Conservation (phyloP, 2,888 invertebrate species). For the Macrophya annulata region DNA sequence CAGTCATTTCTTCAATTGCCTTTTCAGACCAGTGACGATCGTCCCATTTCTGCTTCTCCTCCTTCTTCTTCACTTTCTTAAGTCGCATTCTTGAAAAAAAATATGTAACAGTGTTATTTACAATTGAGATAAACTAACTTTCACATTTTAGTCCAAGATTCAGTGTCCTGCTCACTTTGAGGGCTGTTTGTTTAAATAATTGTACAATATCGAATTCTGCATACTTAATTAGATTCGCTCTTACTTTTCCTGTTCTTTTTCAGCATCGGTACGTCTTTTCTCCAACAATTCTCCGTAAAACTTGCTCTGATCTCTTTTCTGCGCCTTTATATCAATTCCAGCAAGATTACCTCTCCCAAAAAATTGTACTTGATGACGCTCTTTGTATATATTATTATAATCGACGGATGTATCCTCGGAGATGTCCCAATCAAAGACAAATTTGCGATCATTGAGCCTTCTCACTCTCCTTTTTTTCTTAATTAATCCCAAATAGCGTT, state of each 20-base stretch:
- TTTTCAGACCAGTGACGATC: slow-evolving; percentile 99
- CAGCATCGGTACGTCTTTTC: slow-evolving; percentile 96
- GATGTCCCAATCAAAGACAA: slow-evolving; percentile 99
- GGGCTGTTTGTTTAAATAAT: background rate
- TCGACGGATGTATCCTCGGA: slow-evolving; percentile 99
- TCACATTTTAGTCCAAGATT: background rate
- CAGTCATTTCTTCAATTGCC: slow-evolving; percentile 96
- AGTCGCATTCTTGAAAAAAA: slow-evolving; percentile 83
- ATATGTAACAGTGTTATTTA: background rate
- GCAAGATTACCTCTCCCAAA: slow-evolving; percentile 99
- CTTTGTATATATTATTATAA: slow-evolving; percentile 98
- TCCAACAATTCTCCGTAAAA: slow-evolving; percentile 98
- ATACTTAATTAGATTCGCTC: slow-evolving; percentile 60
- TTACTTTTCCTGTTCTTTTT: slow-evolving; percentile 96
- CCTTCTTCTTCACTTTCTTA: slow-evolving; percentile 95
- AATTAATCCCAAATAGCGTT: slow-evolving; percentile 95
- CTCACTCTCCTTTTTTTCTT: slow-evolving; percentile 96
- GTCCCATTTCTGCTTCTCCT: slow-evolving; percentile 99
- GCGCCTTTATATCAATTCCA: slow-evolving; percentile 98
- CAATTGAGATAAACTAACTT: background rate
- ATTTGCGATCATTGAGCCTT: slow-evolving; percentile 98
- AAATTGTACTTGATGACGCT: slow-evolving; percentile 98
- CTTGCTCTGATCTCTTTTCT: slow-evolving; percentile 96
- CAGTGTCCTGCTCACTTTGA: background rate
- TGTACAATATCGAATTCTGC: background rate